These are phyloP conservation scores for Netta rufina DNA, from an alignment of 2,797 vertebrate genomes.

Conservation along the genomic window DNA sequence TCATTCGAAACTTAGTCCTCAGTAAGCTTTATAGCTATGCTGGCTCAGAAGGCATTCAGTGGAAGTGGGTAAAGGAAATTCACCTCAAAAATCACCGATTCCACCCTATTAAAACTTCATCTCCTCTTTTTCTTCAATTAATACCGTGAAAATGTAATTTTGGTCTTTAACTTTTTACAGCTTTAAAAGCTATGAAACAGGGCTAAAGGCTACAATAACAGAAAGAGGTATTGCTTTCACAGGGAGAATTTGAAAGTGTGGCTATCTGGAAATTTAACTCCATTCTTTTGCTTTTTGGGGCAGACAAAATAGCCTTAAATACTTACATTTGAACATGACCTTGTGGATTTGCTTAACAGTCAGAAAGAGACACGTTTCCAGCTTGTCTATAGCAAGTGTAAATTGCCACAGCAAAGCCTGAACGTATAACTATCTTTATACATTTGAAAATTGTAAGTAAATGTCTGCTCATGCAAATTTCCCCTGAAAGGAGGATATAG, in stretches of 20 bases:
- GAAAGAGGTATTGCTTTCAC: neutral
- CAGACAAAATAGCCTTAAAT: constrained; percentile 27
- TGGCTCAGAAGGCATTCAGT: constrained; percentile 12
- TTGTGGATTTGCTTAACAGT: neutral
- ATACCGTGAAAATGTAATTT: constrained; percentile 4
- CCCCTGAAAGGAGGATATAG: neutral
- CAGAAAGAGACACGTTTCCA: neutral
- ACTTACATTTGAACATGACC: constrained; percentile 28
- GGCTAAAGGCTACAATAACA: neutral
- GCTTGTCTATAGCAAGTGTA: neutral
- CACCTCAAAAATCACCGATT: neutral
- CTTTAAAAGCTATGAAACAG: neutral
- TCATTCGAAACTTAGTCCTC: constrained; percentile 39
- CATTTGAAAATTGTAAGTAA: neutral
- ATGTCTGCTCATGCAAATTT: neutral
- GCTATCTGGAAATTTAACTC: constrained; percentile 25
- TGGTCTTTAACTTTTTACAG: neutral
- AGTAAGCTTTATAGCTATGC: neutral
- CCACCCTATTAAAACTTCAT: neutral
- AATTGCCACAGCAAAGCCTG: neutral
- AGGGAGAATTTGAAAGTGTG: neutral
- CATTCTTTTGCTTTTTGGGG: constrained; percentile 8
- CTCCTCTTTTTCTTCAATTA: neutral
- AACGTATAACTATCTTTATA: neutral
- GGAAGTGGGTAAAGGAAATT: neutral